Percentiles rank a stretch among this genome's conserved stretches.
Conservation (phyloP, 2,797 vertebrate genomes). For the Lepus oiostolus region DNA sequence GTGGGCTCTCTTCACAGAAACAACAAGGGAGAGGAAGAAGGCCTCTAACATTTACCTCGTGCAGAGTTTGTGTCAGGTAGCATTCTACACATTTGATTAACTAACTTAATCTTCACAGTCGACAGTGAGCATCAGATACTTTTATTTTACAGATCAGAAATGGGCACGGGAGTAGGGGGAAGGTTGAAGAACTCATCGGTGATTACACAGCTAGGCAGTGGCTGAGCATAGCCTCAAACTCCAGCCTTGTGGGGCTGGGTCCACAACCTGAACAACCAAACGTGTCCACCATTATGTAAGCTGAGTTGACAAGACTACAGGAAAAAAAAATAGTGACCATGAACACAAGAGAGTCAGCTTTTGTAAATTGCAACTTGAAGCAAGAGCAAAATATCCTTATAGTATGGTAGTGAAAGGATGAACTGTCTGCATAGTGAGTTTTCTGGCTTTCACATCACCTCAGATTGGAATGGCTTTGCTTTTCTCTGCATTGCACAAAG, state of each 20-base stretch:
- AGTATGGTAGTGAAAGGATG: not conserved
- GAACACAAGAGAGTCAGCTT: not conserved
- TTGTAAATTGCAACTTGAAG: not conserved
- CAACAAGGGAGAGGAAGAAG: not conserved
- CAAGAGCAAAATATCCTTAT: not conserved
- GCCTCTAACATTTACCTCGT: not conserved
- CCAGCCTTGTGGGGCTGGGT: not conserved
- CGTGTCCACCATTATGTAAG: not conserved
- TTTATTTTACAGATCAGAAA: conserved; percentile 31
- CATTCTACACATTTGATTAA: not conserved
- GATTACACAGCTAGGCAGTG: not conserved
- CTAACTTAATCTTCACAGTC: not conserved
- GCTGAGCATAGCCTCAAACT: not conserved
- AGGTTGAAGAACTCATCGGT: not conserved
- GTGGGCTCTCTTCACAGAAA: not conserved
- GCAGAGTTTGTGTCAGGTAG: not conserved
- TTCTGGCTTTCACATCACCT: not conserved
- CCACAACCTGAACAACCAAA: not conserved
- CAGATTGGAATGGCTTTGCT: not conserved
- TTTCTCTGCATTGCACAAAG: not conserved
- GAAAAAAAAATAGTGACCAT: not conserved
- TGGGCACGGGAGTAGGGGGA: not conserved
- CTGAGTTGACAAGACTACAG: not conserved
- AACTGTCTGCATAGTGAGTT: not conserved
- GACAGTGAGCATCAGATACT: not conserved